Conservation (phyloP, 2,113 vertebrate genomes). For the Salvator merianae region DNA sequence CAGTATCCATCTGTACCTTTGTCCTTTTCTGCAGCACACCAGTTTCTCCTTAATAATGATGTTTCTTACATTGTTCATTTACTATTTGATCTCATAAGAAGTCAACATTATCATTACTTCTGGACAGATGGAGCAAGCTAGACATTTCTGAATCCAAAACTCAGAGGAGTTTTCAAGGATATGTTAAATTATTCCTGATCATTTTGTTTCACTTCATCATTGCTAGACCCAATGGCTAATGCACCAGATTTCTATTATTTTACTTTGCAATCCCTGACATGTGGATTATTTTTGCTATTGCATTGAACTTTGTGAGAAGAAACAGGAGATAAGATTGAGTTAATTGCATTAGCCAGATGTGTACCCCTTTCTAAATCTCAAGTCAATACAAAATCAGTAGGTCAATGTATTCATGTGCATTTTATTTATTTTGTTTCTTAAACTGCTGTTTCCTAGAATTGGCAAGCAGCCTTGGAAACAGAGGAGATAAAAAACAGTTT, state of each 20-base stretch:
- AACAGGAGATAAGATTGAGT: background rate
- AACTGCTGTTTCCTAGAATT: too few species aligned
- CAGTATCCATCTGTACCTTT: conserved; percentile 19
- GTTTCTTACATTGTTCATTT: conserved; percentile 27
- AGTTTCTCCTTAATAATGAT: conserved; percentile 16
- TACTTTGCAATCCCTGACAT: conserved; percentile 13
- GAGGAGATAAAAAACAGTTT: too few species aligned
- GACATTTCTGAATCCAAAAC: conserved; percentile 33
- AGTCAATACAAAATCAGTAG: background rate
- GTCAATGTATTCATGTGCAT: too few species aligned
- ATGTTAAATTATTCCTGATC: background rate
- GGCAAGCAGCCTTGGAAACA: too few species aligned
- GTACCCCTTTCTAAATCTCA: background rate
- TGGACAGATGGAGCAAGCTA: conserved; percentile 24
- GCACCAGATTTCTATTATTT: conserved; percentile 4
- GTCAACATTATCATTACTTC: conserved; percentile 11
- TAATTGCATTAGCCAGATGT: background rate
- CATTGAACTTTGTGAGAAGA: background rate
- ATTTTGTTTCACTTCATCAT: background rate
- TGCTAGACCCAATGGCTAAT: conserved; percentile 3
- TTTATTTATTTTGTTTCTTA: background rate
- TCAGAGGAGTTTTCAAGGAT: conserved; percentile 2
- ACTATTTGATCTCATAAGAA: conserved; percentile 12
- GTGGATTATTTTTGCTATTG: background rate
- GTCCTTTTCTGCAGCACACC: conserved; percentile 11